Conservation (phyloP, 2,113 vertebrate genomes). For the Grammomys dolichurus region DNA sequence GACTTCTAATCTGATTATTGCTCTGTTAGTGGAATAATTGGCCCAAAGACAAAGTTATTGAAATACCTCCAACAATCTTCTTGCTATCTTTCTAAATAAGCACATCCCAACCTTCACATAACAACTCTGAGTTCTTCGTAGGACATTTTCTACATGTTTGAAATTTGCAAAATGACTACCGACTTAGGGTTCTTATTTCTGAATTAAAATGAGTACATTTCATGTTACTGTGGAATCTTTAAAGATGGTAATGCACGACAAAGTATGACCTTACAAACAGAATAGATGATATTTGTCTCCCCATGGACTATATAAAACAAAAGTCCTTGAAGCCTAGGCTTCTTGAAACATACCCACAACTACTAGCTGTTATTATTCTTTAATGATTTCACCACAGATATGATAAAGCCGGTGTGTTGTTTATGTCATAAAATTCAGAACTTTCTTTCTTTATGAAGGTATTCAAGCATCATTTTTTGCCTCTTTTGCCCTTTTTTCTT, state of each 20-base stretch:
- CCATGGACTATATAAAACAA: not conserved
- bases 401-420: too few relatives aligned
- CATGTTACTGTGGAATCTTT: not conserved
- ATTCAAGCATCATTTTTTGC: too few relatives aligned
- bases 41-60: not conserved
- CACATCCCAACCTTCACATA: not conserved
- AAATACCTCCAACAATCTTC: not conserved
- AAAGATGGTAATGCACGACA: not conserved
- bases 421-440: too few relatives aligned
- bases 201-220: not conserved
- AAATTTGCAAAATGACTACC: slow-evolving; percentile 11
- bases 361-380: too few relatives aligned
- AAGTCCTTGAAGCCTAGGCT: not conserved
- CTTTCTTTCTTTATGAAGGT: too few relatives aligned
- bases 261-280: not conserved
- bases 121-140: not conserved
- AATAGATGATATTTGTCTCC: not conserved
- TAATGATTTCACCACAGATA: too few relatives aligned
- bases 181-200: not conserved
- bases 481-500: not conserved
- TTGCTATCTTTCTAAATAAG: not conserved
- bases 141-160: not conserved
- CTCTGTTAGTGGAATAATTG: not conserved
- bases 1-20: not conserved
- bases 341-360: too few relatives aligned